Evolutionary conservation across 2,888 invertebrate genomes (phyloP).

Genomic region (Erebia epiphron): DNA sequence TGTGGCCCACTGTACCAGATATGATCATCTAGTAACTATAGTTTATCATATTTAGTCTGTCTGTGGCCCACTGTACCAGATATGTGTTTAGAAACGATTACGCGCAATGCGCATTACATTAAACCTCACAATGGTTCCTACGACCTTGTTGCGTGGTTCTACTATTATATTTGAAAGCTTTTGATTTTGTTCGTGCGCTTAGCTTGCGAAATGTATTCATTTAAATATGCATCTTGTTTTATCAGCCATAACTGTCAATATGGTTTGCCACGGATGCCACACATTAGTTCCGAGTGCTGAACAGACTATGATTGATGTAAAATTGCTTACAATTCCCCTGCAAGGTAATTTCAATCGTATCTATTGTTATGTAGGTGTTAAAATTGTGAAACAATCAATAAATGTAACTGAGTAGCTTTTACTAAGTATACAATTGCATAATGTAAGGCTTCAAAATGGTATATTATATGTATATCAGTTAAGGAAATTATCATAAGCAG

Average conservation of each 20-base stretch:
- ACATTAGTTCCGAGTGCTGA: constrained; percentile 9
- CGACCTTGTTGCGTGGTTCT: constrained; percentile 16
- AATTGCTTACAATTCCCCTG: not conserved
- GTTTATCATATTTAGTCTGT: not conserved
- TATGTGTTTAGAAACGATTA: constrained; percentile 5
- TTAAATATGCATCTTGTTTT: constrained; percentile 16
- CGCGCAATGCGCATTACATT: constrained; percentile 3
- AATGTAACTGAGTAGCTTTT: constrained; percentile 7
- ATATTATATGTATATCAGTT: too few relatives aligned
- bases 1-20: not conserved
- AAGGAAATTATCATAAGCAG: too few relatives aligned
- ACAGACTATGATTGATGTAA: constrained; percentile 30
- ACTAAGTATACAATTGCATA: not conserved
- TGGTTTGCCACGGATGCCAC: not conserved
- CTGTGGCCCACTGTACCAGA: not conserved
- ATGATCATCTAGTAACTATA: too few relatives aligned
- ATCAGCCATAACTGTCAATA: not conserved
- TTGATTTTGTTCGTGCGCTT: constrained; percentile 18
- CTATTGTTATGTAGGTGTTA: not conserved
- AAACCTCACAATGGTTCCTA: constrained; percentile 12
- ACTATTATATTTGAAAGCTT: constrained; percentile 24
- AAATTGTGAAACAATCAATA: not conserved
- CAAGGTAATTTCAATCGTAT: constrained; percentile 1
- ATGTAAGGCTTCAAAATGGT: not conserved
- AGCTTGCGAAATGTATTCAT: not conserved